Evolutionary conservation across 2,113 vertebrate species (phyloP), one percentile per base, ranked within the genome.

Genomic region (Hassar affinis): DNA sequence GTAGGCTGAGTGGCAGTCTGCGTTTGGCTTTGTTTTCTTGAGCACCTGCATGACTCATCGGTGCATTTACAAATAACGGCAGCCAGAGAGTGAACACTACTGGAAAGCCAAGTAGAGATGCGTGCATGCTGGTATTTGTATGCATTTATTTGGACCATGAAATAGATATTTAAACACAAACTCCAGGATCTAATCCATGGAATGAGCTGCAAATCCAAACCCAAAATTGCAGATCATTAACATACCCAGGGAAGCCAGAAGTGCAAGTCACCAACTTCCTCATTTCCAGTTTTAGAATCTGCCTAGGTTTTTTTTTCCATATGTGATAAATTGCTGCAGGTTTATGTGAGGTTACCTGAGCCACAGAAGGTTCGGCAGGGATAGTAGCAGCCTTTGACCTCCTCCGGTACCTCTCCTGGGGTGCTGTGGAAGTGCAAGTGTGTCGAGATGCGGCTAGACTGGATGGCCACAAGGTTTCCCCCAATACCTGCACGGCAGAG

Each of bases 401-500:
- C 97, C 0, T 98, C 95, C 0, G 97, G 97, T 64, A 98, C 88
- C 79, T 99, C 97, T 74, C 97, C 98, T 12, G 97, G 96, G 85
- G 93, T 93, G 87, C 93, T 96, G 8, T 98, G 95, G 81, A 98
- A 94, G 88, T 99, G 98, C 87, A 99, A 95, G 91, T 97, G 94
- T 80, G 98, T 99, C 88, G 98, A 99, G 92, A 99, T 96, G 86
- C 98, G 95, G 92, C 98, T 99, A 80, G 98, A 96, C 93, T 99
- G 98, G 87, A 99, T 99, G 86, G 98, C 98, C 78, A 99, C 98
- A 87, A 99, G 92, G 91, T 99, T 99, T 52, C 98, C 98, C 87
- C 98, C 98, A 66, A 99, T 98, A 88, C 98, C 98, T 99, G 90
- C 8, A 88, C 38, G 68, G 45, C 27, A 72, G 30, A 79, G 61